phyloP scores from a whole-genome alignment of 2,797 vertebrate genomes.

The Gobionotothen gibberifrons region DNA sequence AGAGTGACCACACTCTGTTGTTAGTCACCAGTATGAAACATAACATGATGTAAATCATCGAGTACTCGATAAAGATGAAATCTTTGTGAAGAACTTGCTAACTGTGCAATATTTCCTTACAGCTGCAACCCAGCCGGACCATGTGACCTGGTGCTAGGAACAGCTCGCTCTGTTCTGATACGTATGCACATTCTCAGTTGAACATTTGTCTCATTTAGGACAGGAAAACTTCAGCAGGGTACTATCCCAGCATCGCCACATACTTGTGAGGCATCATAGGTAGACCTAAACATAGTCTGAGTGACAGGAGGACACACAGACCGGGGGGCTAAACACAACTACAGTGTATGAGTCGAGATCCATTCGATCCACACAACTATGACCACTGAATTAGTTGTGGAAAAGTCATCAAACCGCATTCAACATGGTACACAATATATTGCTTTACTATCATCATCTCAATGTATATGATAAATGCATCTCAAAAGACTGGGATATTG shows the following conservation, averaged over 20 bases:
- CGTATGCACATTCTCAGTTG: constrained; percentile 1
- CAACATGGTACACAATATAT: too few species aligned
- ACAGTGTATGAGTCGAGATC: background rate
- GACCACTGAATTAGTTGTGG: constrained; percentile 2
- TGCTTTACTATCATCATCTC: too few species aligned
- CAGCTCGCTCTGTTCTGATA: constrained; percentile 34
- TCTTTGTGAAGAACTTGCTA: background rate
- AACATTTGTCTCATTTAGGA: constrained; percentile 9
- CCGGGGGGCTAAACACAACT: constrained; percentile 15
- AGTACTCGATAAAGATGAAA: background rate
- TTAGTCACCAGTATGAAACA: background rate
- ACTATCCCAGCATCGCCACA: background rate
- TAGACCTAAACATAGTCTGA: constrained; percentile 50
- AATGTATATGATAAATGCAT: too few species aligned
- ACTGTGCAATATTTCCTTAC: constrained; percentile 40
- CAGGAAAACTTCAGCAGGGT: background rate
- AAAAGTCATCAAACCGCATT: background rate
- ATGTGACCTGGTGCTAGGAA: constrained; percentile 23
- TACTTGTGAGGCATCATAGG: constrained; percentile 12
- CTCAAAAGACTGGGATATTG: too few species aligned
- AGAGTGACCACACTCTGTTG: background rate
- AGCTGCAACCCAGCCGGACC: constrained; percentile 27
- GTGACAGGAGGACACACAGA: constrained; percentile 23
- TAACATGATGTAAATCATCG: background rate
- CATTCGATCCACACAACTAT: background rate